A percentile compares a stretch with the other conserved stretches of the same genome.
These are phyloP conservation scores for Drosophila cardini DNA, from an alignment of 1,140 invertebrate species.

Conservation along the genomic window DNA sequence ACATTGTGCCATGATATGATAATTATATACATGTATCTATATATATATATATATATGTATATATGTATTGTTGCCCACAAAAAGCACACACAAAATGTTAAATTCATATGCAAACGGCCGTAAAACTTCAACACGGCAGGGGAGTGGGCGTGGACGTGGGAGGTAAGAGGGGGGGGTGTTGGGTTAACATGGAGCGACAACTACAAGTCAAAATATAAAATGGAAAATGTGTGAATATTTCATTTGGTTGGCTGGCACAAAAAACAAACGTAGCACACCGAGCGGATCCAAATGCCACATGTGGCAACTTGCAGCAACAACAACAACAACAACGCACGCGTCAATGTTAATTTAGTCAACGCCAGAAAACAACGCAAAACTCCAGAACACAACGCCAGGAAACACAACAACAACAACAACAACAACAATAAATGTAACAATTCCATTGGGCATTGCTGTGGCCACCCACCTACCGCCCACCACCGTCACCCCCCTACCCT, in stretches of 20 bases:
- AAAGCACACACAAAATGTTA: slow-evolving; percentile 73
- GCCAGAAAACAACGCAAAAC: slow-evolving; percentile 57
- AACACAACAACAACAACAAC: slow-evolving; percentile 23
- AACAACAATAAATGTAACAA: slow-evolving; percentile 61
- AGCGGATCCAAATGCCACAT: slow-evolving; percentile 61
- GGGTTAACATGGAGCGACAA: slow-evolving; percentile 44
- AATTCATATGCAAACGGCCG: slow-evolving; percentile 68
- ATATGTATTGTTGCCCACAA: slow-evolving; percentile 53
- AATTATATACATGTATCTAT: slow-evolving; percentile 58
- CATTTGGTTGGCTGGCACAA: slow-evolving; percentile 55
- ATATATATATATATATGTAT: too few relatives aligned
- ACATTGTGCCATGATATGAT: slow-evolving; percentile 66
- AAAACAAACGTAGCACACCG: slow-evolving; percentile 26
- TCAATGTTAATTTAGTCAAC: slow-evolving; percentile 84
- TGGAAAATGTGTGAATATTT: slow-evolving; percentile 80
- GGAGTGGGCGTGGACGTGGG: neutral
- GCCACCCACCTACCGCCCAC: slow-evolving; percentile 27
- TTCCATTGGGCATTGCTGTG: slow-evolving; percentile 82
- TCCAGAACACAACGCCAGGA: slow-evolving; percentile 57
- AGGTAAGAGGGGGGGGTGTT: neutral
- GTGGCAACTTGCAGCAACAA: slow-evolving; percentile 56
- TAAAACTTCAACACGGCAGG: slow-evolving; percentile 64
- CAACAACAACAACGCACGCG: slow-evolving; percentile 56
- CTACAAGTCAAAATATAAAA: slow-evolving; percentile 77
- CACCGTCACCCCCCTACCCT: neutral